These are phyloP conservation scores for Amphimedon queenslandica DNA, from an alignment of 37 sponge, comb jelly and placozoan species.

Conservation along the genomic window DNA sequence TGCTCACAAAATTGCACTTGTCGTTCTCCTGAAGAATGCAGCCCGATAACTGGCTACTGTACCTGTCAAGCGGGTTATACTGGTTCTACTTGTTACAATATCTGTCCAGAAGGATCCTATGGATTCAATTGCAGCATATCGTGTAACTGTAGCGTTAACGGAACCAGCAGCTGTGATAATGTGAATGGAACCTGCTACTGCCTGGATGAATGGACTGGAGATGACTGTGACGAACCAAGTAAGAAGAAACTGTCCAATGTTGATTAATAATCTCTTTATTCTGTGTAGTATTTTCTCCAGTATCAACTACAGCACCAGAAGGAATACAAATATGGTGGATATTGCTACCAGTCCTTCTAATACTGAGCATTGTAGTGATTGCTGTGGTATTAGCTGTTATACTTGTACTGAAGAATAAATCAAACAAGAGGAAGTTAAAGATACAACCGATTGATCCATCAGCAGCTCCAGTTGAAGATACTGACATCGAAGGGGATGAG, in stretches of 20 bases:
- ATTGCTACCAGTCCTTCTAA: constrained; percentile 6
- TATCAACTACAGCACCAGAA: too few relatives aligned
- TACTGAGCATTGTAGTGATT: constrained; percentile 16
- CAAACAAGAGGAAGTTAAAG: not conserved
- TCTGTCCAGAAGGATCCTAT: constrained; percentile 31
- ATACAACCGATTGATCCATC: not conserved
- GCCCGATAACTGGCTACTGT: constrained; percentile 57
- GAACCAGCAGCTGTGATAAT: constrained; percentile 28
- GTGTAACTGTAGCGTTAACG: constrained; percentile 25
- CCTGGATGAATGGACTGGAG: constrained; percentile 34
- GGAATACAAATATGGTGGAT: constrained; percentile 1
- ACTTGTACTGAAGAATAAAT: not conserved
- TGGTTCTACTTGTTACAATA: constrained; percentile 42
- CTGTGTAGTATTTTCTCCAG: too few relatives aligned
- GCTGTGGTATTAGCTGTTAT: constrained; percentile 1
- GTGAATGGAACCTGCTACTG: constrained; percentile 50
- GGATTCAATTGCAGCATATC: constrained; percentile 25
- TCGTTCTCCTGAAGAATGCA: constrained; percentile 35
- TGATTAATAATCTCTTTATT: too few relatives aligned
- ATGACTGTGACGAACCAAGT: constrained; percentile 20
- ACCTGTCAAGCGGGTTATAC: constrained; percentile 44
- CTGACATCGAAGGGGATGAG: too few relatives aligned
- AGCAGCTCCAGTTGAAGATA: not conserved
- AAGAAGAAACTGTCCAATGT: too few relatives aligned
- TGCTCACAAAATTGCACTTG: constrained; percentile 53